Base-by-base conservation (phyloP, 2,888 invertebrate species). In the Xestia rhomboidea region DNA sequence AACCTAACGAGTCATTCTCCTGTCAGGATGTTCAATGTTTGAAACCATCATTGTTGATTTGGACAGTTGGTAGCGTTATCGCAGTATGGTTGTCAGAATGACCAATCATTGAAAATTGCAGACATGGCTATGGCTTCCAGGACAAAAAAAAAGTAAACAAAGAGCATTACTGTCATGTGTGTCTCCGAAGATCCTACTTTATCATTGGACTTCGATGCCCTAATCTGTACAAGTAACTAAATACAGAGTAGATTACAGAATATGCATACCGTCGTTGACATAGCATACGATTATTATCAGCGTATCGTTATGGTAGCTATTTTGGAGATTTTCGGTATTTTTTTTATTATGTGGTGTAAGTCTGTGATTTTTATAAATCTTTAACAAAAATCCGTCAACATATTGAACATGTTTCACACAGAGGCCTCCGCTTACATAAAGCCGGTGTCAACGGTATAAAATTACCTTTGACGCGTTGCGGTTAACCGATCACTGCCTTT, bases 391-490 rank as follows among this genome's bases (percentile, higher is more conserved):
- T 18, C 46, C 54, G 3, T 63, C 34, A 27, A 24, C 41, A 30
- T 60, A 66, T 66, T 51, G 38, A 64, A 51, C 46, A 69, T 76
- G 57, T 77, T 60, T 44, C 21, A 30, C 49, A 64, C 30, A 75
- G 30, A 49, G 67, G 72, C 62, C 49, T 76, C 49, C 5, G 27
- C 44, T 63, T 74, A 64, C 41, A 62, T 71, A 74, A 73, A 30
- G 66, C 69, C 41, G 34, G 70, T 83, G 75, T 70, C 77, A 72
- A 78, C 68, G 81, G 83, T 88, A 73, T 88, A 34, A 49, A 8
- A 71, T 88, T 88, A 81, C 86, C 66, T 80, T 68, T 68, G 80
- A 84, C 75, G 82, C 77, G 82, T 70, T 88, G 89, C 67, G 89
- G 88, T 89, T 79, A 85, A 84, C 87, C 83, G 70, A 78, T 76